Conservation (phyloP, 1,140 invertebrate species). For the Leucophenga varia region DNA sequence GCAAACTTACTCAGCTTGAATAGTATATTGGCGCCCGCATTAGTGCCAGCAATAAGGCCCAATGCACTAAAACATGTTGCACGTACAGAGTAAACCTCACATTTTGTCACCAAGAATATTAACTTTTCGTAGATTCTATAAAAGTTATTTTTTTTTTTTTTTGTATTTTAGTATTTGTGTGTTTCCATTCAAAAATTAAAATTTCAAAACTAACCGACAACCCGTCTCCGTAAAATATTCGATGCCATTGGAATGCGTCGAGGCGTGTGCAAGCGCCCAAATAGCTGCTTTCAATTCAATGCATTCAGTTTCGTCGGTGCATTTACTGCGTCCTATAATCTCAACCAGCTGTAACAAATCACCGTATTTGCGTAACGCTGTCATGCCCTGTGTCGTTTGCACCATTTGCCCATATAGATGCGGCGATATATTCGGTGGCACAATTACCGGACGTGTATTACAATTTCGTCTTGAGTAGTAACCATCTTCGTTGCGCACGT, state of each 20-base stretch:
- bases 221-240: constrained; percentile 65
- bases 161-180: too few species aligned
- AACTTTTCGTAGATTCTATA: constrained; percentile 50
- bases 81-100: constrained; percentile 81
- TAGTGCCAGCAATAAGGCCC: constrained; percentile 79
- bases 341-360: constrained; percentile 57
- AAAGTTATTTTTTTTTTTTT: constrained; percentile 3
- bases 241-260: constrained; percentile 73
- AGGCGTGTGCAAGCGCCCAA: constrained; percentile 86
- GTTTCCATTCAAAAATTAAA: background rate
- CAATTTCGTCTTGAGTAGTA: constrained; percentile 67
- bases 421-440: constrained; percentile 65
- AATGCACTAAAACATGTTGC: constrained; percentile 88
- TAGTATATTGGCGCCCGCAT: constrained; percentile 75
- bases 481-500: constrained; percentile 79
- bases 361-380: constrained; percentile 62
- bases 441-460: constrained; percentile 50
- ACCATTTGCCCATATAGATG: constrained; percentile 89
- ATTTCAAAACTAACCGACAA: constrained; percentile 26
- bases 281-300: constrained; percentile 82
- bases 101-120: constrained; percentile 69
- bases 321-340: constrained; percentile 59
- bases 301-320: constrained; percentile 66
- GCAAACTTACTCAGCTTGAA: constrained; percentile 64
- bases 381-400: constrained; percentile 73